Evolutionary conservation across 2,797 vertebrate species (phyloP), one percentile per base, ranked within the genome.

Genomic region (Tokudaia muenninki): DNA sequence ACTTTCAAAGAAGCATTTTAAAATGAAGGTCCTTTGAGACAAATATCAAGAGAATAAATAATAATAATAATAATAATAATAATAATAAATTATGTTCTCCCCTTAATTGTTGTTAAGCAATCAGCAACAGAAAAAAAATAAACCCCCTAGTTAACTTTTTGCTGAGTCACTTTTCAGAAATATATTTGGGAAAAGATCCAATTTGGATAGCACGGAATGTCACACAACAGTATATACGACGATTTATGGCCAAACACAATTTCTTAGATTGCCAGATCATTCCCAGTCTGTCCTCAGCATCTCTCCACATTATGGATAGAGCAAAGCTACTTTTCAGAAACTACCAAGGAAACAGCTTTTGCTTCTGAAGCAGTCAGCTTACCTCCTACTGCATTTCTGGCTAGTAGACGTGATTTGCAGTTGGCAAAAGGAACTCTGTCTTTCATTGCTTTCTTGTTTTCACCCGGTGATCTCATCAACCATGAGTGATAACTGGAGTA

Each of bases 151-250:
- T 89, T 92, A 41, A 26, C 34, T 86, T 94, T 95, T 87, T 95
- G 41, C 78, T 87, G n/a, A 94, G 92, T 86, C 44, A 81, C 47
- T 95, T 95, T 94, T 81, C 52, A 72, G 50, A 94, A 87, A 81
- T 34, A 24, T 47, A 88, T 94, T 34, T 34, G 77, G 37, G 17
- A 93, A 91, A 75, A 81, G 57, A 63, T 57, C 44, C 67, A 83
- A 72, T 65, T 92, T 89, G 63, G 79, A 81, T 87, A 95, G 75
- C 59, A 86, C 21, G 77, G 41, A 92, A 75, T 83, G 87, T 59
- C 57, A 47, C 24, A 70, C 21, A 72, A 91, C 17, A 63, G 83
- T 84, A 86, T 91, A 79, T 6, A 80, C 83, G 94, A 67, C 77
- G 77, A 4, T 57, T 90, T 78, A 78, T 55, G 12, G 37, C 84